Conservation (phyloP, 2,113 vertebrate species). For the Gavia stellata region DNA sequence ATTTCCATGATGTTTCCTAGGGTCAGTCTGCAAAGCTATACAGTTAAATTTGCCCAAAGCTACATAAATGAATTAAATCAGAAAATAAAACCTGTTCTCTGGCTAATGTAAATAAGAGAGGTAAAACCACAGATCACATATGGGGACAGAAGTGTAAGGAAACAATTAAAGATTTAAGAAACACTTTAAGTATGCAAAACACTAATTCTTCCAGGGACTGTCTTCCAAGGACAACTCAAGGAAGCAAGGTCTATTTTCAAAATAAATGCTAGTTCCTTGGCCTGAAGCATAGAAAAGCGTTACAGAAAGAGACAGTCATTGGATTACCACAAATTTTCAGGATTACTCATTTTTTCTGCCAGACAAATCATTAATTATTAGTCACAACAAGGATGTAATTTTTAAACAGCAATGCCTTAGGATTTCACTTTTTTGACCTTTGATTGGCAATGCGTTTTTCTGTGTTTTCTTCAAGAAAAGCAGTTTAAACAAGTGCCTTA, state of each 20-base stretch:
- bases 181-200: constrained; percentile 14
- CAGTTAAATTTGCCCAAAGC: constrained; percentile 15
- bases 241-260: constrained; percentile 44
- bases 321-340: background rate
- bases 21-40: background rate
- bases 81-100: constrained; percentile 10
- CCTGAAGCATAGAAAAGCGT: constrained; percentile 4
- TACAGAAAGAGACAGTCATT: background rate
- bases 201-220: constrained; percentile 38
- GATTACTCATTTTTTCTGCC: background rate
- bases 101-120: constrained; percentile 39
- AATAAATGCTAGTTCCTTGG: constrained; percentile 34
- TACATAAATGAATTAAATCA: constrained; percentile 10
- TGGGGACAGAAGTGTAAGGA: constrained; percentile 14
- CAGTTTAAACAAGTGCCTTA: background rate
- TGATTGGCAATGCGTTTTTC: background rate
- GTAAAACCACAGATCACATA: constrained; percentile 12
- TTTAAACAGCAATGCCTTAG: background rate
- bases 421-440: background rate
- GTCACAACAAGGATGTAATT: background rate
- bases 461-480: background rate
- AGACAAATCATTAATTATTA: background rate
- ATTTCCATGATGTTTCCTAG: background rate
- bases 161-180: constrained; percentile 54
- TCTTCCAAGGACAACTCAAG: constrained; percentile 54